Conservation (phyloP, 2,113 vertebrate species). For the Amblyornis subalaris region DNA sequence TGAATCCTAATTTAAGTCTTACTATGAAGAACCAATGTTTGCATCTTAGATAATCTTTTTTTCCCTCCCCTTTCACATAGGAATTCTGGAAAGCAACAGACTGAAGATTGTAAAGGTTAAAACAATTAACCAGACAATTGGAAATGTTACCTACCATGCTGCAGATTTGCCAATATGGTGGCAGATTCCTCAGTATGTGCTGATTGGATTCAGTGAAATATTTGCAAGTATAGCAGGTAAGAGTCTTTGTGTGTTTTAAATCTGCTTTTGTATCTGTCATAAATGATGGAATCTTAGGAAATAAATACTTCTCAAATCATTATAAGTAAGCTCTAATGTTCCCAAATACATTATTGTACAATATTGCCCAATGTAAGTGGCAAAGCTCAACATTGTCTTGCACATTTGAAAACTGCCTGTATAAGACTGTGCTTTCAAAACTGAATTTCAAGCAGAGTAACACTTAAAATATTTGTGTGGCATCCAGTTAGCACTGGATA, state of each 20-base stretch:
- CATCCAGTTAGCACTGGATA: not conserved
- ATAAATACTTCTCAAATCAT: not conserved
- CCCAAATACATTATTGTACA: not conserved
- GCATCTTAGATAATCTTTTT: not conserved
- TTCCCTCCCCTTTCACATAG: conserved; percentile 39
- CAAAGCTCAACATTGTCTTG: not conserved
- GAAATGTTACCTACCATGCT: conserved; percentile 82
- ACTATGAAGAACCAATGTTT: not conserved
- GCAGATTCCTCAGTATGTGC: conserved; percentile 96
- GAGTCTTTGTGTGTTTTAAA: not conserved
- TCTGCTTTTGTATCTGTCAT: not conserved
- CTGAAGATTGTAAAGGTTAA: conserved; percentile 79
- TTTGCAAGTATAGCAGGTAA: conserved; percentile 97
- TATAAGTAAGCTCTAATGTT: not conserved
- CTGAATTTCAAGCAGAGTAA: not conserved
- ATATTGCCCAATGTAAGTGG: not conserved
- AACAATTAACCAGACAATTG: conserved; percentile 85
- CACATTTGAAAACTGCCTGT: not conserved
- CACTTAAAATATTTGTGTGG: not conserved
- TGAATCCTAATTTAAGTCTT: not conserved
- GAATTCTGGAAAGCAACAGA: conserved; percentile 92
- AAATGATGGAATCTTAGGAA: not conserved
- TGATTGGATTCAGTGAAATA: conserved; percentile 95
- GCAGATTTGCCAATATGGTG: conserved; percentile 94
- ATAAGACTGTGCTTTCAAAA: not conserved